A percentile compares a stretch with the other conserved stretches of the same genome.
These are phyloP conservation scores for Tragulus kanchil DNA, from an alignment of 2,113 vertebrate species.

Conservation along the genomic window DNA sequence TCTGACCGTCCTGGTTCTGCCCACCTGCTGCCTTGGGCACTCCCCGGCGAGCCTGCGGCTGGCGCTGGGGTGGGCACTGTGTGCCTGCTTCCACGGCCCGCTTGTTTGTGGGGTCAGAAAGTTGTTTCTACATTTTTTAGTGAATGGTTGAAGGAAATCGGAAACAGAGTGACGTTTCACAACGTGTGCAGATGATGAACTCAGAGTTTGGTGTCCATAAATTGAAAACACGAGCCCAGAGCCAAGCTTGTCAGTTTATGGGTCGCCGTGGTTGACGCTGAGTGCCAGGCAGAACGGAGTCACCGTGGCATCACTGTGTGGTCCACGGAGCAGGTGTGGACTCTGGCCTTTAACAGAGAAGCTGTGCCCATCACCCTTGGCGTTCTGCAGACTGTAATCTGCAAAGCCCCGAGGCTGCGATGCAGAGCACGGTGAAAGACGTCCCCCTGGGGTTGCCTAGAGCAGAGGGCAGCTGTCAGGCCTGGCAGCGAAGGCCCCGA, in stretches of 20 bases:
- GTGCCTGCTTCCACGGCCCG: background rate
- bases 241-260: background rate
- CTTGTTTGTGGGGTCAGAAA: background rate
- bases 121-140: background rate
- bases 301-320: accelerated
- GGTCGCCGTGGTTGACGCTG: no score
- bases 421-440: background rate
- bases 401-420: background rate
- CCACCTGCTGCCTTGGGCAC: background rate
- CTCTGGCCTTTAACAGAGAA: background rate
- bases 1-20: accelerated
- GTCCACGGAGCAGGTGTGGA: background rate
- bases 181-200: background rate
- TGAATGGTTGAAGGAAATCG: background rate
- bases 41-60: background rate
- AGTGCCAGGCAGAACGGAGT: background rate
- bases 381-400: background rate
- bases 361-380: background rate
- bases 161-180: background rate
- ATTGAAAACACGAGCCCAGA: background rate
- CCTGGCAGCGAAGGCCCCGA: background rate
- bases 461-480: background rate
- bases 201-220: background rate
- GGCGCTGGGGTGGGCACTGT: accelerated
- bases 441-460: background rate